Base-by-base conservation (phyloP, 2,797 vertebrate species). In the Notolabrus celidotus region DNA sequence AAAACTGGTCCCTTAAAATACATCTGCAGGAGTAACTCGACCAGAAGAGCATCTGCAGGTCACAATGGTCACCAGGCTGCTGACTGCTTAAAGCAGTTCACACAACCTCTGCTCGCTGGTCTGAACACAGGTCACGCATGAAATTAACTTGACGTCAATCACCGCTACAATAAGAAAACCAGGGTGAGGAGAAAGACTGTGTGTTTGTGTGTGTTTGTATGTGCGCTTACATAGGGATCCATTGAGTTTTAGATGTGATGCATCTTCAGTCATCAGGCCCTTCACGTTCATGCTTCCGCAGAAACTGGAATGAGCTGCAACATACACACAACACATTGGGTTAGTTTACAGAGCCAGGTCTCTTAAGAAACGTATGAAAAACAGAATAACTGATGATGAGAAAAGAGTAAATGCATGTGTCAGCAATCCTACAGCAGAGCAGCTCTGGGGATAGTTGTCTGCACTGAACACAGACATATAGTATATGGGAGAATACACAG, bases 251-350 rank as follows among this genome's bases (percentile, higher is more conserved):
- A 95, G 92, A 77, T 87, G 95, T 52, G 90, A 87, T 1, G 86
- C 74, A n/a, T 96, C 95, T 88, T 94, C 93, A 66, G 92, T 95
- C 79, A 92, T 92, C 88, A 94, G 88, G 49, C 93, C 95, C 84
- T 91, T 95, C 67, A 95, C 94, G 75, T 96, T 95, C 93, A 95
- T 89, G 83, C 94, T 95, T 80, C 95, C 95, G 89, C 92, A 95
- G 92, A 93, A 95, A 89, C 94, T 92, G 4, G 95, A 94, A 84
- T 94, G 95, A 91, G 94, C 97, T 99, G 96, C 70, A 96, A 96
- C 59, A 95, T 16, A 89, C 39, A 71, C 1, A 79, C 20, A 66
- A 67, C 17, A 78, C 20, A 67, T 61, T 68, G 39, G 72, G 64
- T 74, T 72, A 42, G 53, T 78, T 69, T 31, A 59, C 16, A 67